These are phyloP conservation scores for Caloenas nicobarica DNA, from an alignment of 2,113 vertebrate genomes.

Conservation along the genomic window DNA sequence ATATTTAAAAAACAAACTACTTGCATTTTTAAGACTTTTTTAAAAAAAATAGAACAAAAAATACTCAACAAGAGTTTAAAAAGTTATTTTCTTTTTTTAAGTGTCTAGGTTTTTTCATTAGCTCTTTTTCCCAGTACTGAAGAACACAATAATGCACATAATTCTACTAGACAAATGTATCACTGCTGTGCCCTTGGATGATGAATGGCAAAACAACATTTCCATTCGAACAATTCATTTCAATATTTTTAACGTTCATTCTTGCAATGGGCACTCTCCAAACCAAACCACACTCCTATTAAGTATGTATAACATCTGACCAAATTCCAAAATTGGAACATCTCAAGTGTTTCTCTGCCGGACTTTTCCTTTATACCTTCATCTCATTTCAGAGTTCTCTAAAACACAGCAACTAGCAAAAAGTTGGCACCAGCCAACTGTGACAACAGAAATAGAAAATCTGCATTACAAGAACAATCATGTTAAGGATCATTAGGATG, in stretches of 20 bases:
- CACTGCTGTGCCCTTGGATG: neutral
- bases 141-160: accelerated
- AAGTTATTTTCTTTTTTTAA: neutral
- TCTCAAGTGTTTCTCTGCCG: neutral
- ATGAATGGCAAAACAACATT: neutral
- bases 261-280: neutral
- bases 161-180: neutral
- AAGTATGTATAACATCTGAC: neutral
- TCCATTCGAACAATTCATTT: neutral
- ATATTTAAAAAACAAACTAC: slow-evolving; percentile 26
- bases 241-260: neutral
- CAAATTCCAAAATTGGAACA: neutral
- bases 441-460: neutral
- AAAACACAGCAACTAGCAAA: neutral
- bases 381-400: neutral
- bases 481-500: neutral
- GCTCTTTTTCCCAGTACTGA: neutral
- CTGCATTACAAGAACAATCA: neutral
- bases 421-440: neutral
- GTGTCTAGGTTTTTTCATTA: neutral
- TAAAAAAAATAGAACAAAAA: neutral
- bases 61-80: neutral
- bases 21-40: neutral
- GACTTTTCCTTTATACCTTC: neutral
- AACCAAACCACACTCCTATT: neutral